Base-by-base conservation (phyloP, 2,113 vertebrate species). In the Cinclus cinclus region DNA sequence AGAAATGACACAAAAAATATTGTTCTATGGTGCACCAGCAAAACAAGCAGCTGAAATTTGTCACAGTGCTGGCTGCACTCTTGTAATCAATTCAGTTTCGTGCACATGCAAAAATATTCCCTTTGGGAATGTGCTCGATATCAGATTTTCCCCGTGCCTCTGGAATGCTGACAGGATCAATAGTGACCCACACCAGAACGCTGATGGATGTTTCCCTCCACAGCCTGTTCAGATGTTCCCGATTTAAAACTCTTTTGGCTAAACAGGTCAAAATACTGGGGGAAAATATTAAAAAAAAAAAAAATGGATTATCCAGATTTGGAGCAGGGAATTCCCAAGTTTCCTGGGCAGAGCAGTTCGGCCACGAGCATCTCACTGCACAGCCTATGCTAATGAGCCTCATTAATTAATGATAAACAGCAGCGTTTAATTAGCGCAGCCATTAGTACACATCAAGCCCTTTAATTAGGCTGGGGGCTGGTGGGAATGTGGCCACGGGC, bases 321-420 rank as follows among this genome's bases (percentile, higher is more conserved):
- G 17, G 64, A 87, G 68, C 22, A 23, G 55, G 4, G 71, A 33
- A 41, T 44, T 47, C 4, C 0, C 44, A 23, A 67, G 19, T 65
- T 67, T 14, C 31, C 59, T 9, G 13, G 7, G 64, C 65, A 30
- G 8, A 76, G 28, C 7, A 0, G 1, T 62, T 27, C 35, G 33
- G 64, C 64, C 28, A 2, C 2, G 1, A 65, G 55, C 56, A 18
- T 8, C 87, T 63, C 11, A 13, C 59, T 10, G 81, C 52, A 9
- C 83, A 18, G 46, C 6, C 0, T 18, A 81, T 89, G 87, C 84
- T 96, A 76, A 95, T 62, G 67, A 95, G 81, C 6, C 56, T 79
- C 74, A 42, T 95, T 89, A 79, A 62, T 95, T 85, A 87, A 92
- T 92, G 74, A 89, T 64, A 39, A 95, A n/a, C 73, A 82, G 80